These are phyloP conservation scores for Aspidapion aeneum DNA, from an alignment of 2,888 invertebrate genomes.

Conservation along the genomic window DNA sequence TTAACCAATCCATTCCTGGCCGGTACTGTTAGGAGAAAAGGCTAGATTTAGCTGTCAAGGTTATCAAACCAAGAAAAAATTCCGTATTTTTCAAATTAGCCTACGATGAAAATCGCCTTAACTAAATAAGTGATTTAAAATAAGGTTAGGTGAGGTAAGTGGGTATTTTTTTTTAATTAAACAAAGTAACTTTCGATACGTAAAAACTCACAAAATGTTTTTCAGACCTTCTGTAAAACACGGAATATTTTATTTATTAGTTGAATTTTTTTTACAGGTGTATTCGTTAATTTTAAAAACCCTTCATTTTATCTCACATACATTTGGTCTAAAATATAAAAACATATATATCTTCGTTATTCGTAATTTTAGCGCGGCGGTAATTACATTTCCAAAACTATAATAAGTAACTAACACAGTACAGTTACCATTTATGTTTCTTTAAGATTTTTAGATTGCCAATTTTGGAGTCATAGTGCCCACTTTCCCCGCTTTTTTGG, in stretches of 20 bases:
- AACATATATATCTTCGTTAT: slow-evolving; percentile 6
- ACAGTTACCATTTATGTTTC: background rate
- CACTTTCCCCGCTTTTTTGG: background rate
- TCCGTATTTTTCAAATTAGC: no score
- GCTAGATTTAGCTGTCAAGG: no score
- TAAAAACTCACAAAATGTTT: background rate
- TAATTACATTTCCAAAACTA: background rate
- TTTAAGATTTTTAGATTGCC: slow-evolving; percentile 4
- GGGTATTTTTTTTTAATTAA: background rate
- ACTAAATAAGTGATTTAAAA: background rate
- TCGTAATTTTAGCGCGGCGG: background rate
- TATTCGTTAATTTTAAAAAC: background rate
- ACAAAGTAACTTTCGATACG: background rate
- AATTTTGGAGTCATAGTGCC: slow-evolving; percentile 5
- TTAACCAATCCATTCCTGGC: no score
- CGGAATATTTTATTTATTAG: background rate
- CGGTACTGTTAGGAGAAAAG: no score
- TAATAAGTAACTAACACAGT: background rate
- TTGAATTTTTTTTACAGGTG: background rate
- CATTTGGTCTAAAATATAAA: background rate
- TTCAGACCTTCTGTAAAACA: background rate
- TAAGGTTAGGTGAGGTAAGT: background rate
- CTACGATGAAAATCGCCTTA: no score
- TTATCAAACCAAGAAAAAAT: no score
- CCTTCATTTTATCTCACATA: background rate